phyloP scores from a whole-genome alignment of 1,140 invertebrate genomes.

The Brachionus paranguensis region DNA sequence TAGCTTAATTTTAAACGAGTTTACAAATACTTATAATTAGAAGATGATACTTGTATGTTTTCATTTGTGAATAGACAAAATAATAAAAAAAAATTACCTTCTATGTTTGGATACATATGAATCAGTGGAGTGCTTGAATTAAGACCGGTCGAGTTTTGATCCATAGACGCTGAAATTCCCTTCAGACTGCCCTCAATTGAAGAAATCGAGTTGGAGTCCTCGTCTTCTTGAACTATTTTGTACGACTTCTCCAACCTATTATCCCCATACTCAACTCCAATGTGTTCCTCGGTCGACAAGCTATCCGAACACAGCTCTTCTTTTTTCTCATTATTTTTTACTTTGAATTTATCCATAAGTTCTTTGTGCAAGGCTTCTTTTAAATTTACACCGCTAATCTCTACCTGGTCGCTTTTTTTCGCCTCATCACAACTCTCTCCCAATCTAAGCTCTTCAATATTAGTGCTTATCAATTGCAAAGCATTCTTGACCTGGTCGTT shows the following conservation, averaged over 20 bases:
- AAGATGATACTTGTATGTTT: background rate
- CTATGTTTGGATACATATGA: constrained; percentile 36
- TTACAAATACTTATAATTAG: background rate
- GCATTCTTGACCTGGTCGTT: background rate
- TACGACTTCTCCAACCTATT: background rate
- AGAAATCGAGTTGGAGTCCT: constrained; percentile 4
- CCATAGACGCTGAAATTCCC: background rate
- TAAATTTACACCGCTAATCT: background rate
- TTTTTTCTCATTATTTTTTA: background rate
- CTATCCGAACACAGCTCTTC: background rate
- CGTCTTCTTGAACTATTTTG: background rate
- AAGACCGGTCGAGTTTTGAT: background rate
- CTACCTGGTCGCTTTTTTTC: background rate
- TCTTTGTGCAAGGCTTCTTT: constrained; percentile 20
- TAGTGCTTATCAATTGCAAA: background rate
- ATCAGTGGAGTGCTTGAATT: constrained; percentile 30
- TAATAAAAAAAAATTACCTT: constrained; percentile 14
- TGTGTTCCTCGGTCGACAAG: background rate
- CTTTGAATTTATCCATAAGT: background rate
- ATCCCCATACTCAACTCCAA: background rate
- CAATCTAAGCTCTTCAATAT: background rate
- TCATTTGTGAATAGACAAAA: background rate
- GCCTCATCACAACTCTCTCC: background rate
- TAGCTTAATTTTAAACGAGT: background rate
- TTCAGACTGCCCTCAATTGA: constrained; percentile 40